Conservation (phyloP, 1,140 invertebrate genomes). For the Plutomurus gul region DNA sequence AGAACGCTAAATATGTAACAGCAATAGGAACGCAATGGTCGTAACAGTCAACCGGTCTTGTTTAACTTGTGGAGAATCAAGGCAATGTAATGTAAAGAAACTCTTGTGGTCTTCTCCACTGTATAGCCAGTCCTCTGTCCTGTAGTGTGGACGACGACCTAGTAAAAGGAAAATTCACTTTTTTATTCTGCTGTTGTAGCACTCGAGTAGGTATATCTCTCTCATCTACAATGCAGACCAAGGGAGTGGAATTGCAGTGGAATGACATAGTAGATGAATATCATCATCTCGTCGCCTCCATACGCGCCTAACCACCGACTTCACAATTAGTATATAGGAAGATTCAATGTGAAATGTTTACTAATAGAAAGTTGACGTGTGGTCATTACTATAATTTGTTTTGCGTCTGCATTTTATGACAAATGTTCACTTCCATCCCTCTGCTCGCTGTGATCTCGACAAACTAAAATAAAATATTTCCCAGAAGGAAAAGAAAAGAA, state of each 20-base stretch:
- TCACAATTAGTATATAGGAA: neutral
- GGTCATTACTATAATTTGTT: slow-evolving; percentile 26
- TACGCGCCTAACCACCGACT: neutral
- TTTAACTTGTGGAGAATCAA: slow-evolving; percentile 1
- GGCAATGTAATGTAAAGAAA: neutral
- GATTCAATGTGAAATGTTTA: neutral
- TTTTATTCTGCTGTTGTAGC: neutral
- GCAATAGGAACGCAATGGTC: neutral
- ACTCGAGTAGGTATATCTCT: neutral
- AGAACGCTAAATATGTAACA: no score
- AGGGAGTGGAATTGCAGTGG: no score
- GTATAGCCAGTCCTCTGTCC: neutral
- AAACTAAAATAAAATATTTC: neutral
- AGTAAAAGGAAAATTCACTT: slow-evolving; percentile 18
- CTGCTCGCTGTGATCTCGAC: neutral
- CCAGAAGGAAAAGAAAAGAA: no score
- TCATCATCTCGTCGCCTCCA: neutral
- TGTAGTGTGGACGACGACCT: neutral
- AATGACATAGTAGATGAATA: slow-evolving; percentile 3
- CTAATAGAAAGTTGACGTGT: neutral
- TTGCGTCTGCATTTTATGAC: neutral
- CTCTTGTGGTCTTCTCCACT: neutral
- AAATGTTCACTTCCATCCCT: neutral
- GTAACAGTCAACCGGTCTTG: slow-evolving; percentile 19
- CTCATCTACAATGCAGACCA: neutral